Evolutionary conservation across 2,888 invertebrate genomes (phyloP).

Genomic region (Omphaloscelis lunosa): DNA sequence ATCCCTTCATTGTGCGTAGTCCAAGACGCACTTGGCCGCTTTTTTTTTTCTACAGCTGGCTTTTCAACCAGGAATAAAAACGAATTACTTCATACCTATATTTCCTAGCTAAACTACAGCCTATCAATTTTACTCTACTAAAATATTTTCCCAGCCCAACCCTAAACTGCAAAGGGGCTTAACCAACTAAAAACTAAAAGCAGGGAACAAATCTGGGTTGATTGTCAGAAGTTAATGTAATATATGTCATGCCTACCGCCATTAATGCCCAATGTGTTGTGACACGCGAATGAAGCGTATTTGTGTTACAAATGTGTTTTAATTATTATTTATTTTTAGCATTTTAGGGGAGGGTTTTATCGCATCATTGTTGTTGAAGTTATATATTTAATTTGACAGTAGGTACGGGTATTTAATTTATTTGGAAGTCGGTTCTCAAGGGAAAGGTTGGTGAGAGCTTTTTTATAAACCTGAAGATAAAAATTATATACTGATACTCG

Average conservation of each 20-base stretch:
- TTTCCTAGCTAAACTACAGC: background rate
- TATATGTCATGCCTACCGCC: slow-evolving; percentile 62
- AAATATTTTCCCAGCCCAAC: slow-evolving; percentile 56
- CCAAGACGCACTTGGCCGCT: no score
- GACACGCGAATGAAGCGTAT: slow-evolving; percentile 64
- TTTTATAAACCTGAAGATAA: background rate
- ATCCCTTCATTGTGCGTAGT: no score
- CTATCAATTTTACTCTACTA: slow-evolving; percentile 24
- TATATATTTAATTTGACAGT: background rate
- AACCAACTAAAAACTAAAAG: slow-evolving; percentile 63
- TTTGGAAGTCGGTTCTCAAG: background rate
- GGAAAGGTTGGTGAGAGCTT: background rate
- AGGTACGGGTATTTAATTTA: background rate
- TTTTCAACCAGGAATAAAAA: background rate
- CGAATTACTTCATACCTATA: background rate
- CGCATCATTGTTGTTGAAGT: slow-evolving; percentile 12
- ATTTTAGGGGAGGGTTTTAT: slow-evolving; percentile 29
- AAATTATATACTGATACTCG: background rate
- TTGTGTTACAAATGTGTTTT: slow-evolving; percentile 56
- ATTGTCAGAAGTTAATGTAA: slow-evolving; percentile 70
- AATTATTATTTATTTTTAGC: slow-evolving; percentile 49
- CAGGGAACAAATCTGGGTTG: slow-evolving; percentile 68
- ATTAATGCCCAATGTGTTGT: slow-evolving; percentile 62
- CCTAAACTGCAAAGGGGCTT: slow-evolving; percentile 54
- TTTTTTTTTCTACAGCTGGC: no score